Conservation (phyloP, 2,113 vertebrate species). For the Carettochelys insculpta region DNA sequence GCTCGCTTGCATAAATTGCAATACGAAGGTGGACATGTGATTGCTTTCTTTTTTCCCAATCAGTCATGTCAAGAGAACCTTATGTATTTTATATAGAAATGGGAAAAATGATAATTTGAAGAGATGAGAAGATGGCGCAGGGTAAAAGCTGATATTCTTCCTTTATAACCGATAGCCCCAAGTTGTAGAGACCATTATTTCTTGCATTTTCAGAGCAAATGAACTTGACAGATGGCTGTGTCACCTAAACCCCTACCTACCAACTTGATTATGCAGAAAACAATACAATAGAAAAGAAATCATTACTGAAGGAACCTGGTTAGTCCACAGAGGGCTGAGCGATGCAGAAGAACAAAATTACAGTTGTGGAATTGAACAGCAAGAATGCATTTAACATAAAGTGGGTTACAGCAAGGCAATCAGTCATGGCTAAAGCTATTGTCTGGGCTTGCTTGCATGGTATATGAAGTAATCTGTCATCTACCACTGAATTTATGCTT, state of each 20-base stretch:
- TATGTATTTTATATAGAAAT: slow-evolving; percentile 66
- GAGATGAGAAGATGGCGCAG: slow-evolving; percentile 73
- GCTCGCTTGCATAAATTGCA: slow-evolving; percentile 87
- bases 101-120: slow-evolving; percentile 77
- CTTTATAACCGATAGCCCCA: slow-evolving; percentile 93
- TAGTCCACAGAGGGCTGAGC: slow-evolving; percentile 92
- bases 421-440: slow-evolving; percentile 97
- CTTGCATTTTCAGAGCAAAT: slow-evolving; percentile 99
- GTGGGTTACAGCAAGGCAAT: slow-evolving; percentile 98
- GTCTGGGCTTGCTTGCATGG: slow-evolving; percentile 96
- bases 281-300: slow-evolving; percentile 99
- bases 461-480: slow-evolving; percentile 99
- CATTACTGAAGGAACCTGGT: slow-evolving; percentile 95
- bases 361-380: slow-evolving; percentile 97
- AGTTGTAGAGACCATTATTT: slow-evolving; percentile 93
- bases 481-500: slow-evolving; percentile 88
- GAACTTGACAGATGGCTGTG: slow-evolving; percentile 99
- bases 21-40: slow-evolving; percentile 77
- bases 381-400: slow-evolving; percentile 99
- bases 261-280: slow-evolving; percentile 99
- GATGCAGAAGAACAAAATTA: slow-evolving; percentile 95
- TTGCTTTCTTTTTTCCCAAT: slow-evolving; percentile 62
- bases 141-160: slow-evolving; percentile 80
- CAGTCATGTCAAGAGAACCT: slow-evolving; percentile 66
- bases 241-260: slow-evolving; percentile 99